Percentiles rank a stretch among this genome's conserved stretches.
phyloP scores from a whole-genome alignment of 2,797 vertebrate genomes.

The Rhinella marina region DNA sequence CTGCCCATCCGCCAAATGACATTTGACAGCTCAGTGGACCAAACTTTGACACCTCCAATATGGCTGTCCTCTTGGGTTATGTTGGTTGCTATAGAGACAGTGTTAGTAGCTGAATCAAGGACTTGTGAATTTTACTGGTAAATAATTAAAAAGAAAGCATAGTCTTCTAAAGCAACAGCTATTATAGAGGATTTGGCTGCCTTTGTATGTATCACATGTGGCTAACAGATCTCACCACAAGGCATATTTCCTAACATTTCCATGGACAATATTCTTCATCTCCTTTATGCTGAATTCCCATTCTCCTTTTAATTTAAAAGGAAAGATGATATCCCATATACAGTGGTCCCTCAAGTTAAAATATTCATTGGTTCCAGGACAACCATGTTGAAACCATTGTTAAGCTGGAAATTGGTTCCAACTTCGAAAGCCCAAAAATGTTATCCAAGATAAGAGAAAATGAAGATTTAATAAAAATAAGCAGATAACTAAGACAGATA shows the following conservation, averaged over 20 bases:
- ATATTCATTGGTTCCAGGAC: too few relatives aligned
- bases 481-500: too few relatives aligned
- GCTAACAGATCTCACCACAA: not conserved
- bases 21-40: conserved; percentile 33
- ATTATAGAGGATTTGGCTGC: not conserved
- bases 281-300: too few relatives aligned
- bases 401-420: too few relatives aligned
- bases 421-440: too few relatives aligned
- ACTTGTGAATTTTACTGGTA: conserved; percentile 41
- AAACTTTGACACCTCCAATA: conserved; percentile 41
- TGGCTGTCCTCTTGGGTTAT: conserved; percentile 38
- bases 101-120: conserved; percentile 7
- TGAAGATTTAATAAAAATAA: too few relatives aligned
- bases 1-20: not conserved
- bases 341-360: too few relatives aligned
- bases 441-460: too few relatives aligned
- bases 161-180: not conserved
- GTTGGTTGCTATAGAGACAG: conserved; percentile 43
- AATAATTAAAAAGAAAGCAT: conserved; percentile 48
- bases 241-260: not conserved
- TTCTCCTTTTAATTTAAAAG: not conserved
- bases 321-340: not conserved
- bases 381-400: too few relatives aligned
- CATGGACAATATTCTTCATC: too few relatives aligned
- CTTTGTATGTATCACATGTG: not conserved